Percentiles rank a stretch among this genome's conserved stretches.
Conservation (phyloP, 2,888 invertebrate species). For the Polyommatus iphigenia region DNA sequence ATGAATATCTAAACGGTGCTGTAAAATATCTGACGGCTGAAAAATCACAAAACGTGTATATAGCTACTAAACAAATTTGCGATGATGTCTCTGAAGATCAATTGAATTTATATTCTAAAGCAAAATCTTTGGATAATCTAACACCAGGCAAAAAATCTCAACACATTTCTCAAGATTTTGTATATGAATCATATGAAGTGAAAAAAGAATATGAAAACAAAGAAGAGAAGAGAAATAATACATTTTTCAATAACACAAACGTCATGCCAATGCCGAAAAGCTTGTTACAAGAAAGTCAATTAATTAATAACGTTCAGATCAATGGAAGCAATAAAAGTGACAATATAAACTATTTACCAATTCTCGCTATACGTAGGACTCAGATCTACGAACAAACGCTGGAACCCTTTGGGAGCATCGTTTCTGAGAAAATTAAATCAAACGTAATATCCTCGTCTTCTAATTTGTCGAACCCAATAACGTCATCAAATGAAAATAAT, state of each 20-base stretch:
- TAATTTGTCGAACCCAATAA: conserved; percentile 8
- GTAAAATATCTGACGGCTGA: not conserved
- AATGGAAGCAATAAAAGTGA: conserved; percentile 33
- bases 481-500: conserved; percentile 36
- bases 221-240: not conserved
- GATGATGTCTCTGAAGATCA: not conserved
- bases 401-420: conserved; percentile 27
- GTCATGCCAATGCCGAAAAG: not conserved
- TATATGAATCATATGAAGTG: not conserved
- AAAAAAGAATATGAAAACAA: not conserved
- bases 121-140: not conserved
- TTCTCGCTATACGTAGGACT: conserved; percentile 46
- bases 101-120: not conserved
- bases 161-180: not conserved
- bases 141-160: not conserved
- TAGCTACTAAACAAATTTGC: not conserved
- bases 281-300: not conserved
- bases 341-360: conserved; percentile 26
- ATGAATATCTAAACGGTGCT: not conserved
- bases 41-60: not conserved
- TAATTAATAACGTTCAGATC: conserved; percentile 32
- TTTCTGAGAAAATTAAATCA: conserved; percentile 33
- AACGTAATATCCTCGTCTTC: conserved; percentile 35
- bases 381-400: conserved; percentile 51
- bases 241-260: not conserved